These are phyloP conservation scores for Lepidurus packardi DNA, from an alignment of 1,140 invertebrate species.

Conservation along the genomic window DNA sequence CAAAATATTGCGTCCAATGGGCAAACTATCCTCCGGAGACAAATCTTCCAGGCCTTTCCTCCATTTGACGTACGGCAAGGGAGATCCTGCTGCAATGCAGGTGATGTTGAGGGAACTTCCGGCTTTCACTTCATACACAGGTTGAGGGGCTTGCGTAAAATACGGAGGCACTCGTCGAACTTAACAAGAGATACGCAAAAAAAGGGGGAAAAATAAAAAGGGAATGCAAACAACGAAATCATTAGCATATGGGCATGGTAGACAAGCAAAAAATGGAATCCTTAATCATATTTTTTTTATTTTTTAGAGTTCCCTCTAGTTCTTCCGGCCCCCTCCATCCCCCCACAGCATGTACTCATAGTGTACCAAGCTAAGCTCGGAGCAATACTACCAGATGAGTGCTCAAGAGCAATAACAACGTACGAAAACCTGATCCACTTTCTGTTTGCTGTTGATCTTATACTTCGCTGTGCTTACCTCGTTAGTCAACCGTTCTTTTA, in stretches of 20 bases:
- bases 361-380: background rate
- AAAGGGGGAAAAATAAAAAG: background rate
- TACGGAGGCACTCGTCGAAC: conserved; percentile 87
- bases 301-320: too few species aligned
- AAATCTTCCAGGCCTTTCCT: conserved; percentile 74
- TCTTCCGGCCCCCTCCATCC: background rate
- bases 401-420: background rate
- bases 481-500: conserved; percentile 8
- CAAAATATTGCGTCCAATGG: conserved; percentile 78
- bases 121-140: conserved; percentile 77
- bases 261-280: background rate
- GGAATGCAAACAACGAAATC: background rate
- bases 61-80: conserved; percentile 97
- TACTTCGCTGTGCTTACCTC: conserved; percentile 7
- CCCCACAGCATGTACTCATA: background rate
- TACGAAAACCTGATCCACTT: conserved; percentile 9
- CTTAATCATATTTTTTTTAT: too few species aligned
- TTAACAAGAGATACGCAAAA: conserved; percentile 47
- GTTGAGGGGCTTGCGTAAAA: conserved; percentile 83
- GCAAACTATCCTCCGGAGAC: conserved; percentile 76
- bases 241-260: background rate
- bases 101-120: conserved; percentile 85
- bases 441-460: background rate
- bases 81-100: conserved; percentile 92
- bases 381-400: background rate